These are phyloP conservation scores for Agrotis puta DNA, from an alignment of 2,888 invertebrate genomes.

Conservation along the genomic window DNA sequence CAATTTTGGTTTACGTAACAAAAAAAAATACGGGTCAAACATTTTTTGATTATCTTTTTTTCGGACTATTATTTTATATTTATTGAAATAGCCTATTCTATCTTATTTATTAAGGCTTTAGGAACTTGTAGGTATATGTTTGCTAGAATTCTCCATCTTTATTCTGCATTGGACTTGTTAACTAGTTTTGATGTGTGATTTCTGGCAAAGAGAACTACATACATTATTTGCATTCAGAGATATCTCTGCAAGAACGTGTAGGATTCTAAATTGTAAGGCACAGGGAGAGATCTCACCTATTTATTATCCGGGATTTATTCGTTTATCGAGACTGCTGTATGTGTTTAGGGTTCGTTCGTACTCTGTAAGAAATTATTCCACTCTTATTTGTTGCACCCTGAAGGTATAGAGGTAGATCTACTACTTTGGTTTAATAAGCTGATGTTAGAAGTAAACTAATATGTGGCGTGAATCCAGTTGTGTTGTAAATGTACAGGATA, in stretches of 20 bases:
- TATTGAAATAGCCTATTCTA: too few relatives aligned
- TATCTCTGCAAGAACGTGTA: slow-evolving; percentile 34
- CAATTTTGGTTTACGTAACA: too few relatives aligned
- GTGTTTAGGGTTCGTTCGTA: slow-evolving; percentile 43
- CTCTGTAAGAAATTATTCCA: slow-evolving; percentile 38
- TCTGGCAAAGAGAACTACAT: slow-evolving; percentile 26
- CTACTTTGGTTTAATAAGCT: slow-evolving; percentile 12
- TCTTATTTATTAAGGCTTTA: too few relatives aligned
- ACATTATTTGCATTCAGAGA: slow-evolving; percentile 30
- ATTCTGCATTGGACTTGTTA: not conserved
- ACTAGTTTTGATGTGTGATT: slow-evolving; percentile 32
- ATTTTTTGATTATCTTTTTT: too few relatives aligned
- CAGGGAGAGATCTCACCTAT: slow-evolving; percentile 34
- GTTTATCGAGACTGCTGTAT: slow-evolving; percentile 48
- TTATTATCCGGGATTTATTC: slow-evolving; percentile 53
- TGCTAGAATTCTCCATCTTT: too few relatives aligned
- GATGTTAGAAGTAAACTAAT: slow-evolving; percentile 15
- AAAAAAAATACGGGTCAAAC: too few relatives aligned
- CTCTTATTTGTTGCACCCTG: slow-evolving; percentile 34
- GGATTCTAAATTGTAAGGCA: slow-evolving; percentile 39
- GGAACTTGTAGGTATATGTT: too few relatives aligned
- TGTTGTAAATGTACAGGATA: not conserved
- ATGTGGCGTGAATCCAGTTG: slow-evolving; percentile 1
- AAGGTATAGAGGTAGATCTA: slow-evolving; percentile 26
- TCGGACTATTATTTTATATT: too few relatives aligned